Percentiles rank a stretch among this genome's conserved stretches.
phyloP scores from a whole-genome alignment of 2,113 vertebrate genomes.

The Aspiorhynchus laticeps region DNA sequence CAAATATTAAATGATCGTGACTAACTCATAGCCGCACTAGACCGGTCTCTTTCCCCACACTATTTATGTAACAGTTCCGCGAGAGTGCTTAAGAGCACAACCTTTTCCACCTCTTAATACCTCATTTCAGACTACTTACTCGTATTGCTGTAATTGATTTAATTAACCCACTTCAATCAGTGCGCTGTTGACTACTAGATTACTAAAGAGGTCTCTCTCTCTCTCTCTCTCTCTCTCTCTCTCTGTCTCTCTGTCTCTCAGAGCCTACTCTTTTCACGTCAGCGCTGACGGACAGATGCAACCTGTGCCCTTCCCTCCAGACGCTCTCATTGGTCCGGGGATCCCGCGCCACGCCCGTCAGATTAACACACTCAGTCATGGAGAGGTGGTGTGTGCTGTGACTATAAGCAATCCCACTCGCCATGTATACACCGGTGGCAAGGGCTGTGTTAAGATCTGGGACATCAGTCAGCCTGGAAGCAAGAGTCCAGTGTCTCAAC shows the following conservation, averaged over 20 bases:
- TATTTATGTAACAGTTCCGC: conserved; percentile 8
- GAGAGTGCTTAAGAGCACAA: conserved; percentile 33
- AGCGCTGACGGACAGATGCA: conserved; percentile 95
- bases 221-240: background rate
- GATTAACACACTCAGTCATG: conserved; percentile 93
- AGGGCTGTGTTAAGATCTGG: conserved; percentile 96
- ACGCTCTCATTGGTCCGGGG: conserved; percentile 89
- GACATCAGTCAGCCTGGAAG: conserved; percentile 95
- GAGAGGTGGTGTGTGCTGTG: conserved; percentile 92
- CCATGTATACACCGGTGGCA: conserved; percentile 92
- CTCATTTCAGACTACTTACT: conserved; percentile 41
- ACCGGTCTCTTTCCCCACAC: background rate
- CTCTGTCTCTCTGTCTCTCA: conserved; percentile 58
- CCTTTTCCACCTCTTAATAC: conserved; percentile 42
- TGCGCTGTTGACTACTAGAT: conserved; percentile 28
- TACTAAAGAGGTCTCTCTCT: conserved; percentile 20
- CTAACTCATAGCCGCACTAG: conserved; percentile 11
- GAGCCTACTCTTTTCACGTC: conserved; percentile 94
- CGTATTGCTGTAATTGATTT: conserved; percentile 46
- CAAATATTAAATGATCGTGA: background rate
- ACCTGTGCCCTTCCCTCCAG: conserved; percentile 91
- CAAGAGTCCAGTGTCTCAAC: conserved; percentile 94
- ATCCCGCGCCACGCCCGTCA: conserved; percentile 93
- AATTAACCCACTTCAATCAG: conserved; percentile 46
- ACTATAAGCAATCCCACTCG: conserved; percentile 95